Evolutionary conservation across 2,888 invertebrate genomes (phyloP), one percentile per base, ranked within the genome.

Genomic region (Sphaerophoria taeniata): DNA sequence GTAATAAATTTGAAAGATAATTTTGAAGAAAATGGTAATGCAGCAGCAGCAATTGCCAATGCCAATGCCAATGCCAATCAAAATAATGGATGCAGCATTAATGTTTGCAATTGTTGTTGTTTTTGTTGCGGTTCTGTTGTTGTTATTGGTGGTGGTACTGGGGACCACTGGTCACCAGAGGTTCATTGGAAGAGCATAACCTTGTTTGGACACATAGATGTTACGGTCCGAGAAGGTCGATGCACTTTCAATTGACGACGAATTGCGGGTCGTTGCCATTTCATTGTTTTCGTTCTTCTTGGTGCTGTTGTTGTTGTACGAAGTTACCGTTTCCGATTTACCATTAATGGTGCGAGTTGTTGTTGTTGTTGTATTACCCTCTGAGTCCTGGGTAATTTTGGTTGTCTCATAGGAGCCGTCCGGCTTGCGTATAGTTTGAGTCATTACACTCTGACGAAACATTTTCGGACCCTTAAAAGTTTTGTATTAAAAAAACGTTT

Each of bases 401-500:
- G 93, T 93, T 36, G 94, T 93, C 91, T 95, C 94, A 75, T 93
- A 90, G 31, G 93, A 92, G 55, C 95, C 95, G 90, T 95, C 94
- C 9, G 94, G 92, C 88, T 93, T 93, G 58, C 92, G 92, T 53
- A 94, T 88, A 6, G 93, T 93, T 90, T 93, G 93, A 5, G 93
- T 93, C 87, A 92, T 92, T 63, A 94, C 91, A 78, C 93, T 94
- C 88, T 93, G 93, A 33, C 94, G 93, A 88, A 93, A 93, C 87
- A 93, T 90, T 88, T 92, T 92, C 14, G 92, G 90, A 36, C 91
- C 88, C 90, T 91, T 45, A 9, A 14, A 45, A 63, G 39, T 45
- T 51, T 43, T 12, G 16, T 16, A 7, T 43, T 47, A 24, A 16
- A 33, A n/a, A 55, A 11, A n/a, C 14, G 1, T 1, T 16, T 39